A percentile compares a stretch with the other conserved stretches of the same genome.
Conservation (phyloP, 2,113 vertebrate species). For the Numida meleagris region DNA sequence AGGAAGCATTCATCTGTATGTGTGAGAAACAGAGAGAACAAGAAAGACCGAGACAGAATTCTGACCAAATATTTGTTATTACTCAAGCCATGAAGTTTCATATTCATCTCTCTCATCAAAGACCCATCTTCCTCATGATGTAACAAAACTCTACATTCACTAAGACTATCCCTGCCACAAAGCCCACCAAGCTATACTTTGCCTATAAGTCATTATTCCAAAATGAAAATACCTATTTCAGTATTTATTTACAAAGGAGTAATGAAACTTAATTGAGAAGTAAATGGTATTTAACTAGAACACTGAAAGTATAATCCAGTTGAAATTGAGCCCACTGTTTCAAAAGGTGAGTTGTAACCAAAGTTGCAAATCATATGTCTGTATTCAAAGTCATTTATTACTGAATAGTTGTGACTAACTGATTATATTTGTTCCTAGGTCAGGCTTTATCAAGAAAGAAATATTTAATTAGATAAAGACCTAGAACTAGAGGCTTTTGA, state of each 20-base stretch:
- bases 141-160: not conserved
- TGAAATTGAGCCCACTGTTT: not conserved
- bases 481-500: not conserved
- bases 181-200: not conserved
- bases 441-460: not conserved
- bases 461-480: not conserved
- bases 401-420: not conserved
- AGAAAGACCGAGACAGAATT: not conserved
- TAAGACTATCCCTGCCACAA: not conserved
- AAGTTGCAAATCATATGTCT: not conserved
- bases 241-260: not conserved
- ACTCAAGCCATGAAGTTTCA: not conserved
- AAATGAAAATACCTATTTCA: not conserved
- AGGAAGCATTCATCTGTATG: not conserved
- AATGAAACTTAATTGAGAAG: not conserved
- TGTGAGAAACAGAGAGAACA: not conserved
- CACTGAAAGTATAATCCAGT: not conserved
- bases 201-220: not conserved
- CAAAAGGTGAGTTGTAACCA: not conserved
- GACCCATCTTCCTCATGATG: not conserved
- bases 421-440: not conserved
- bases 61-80: not conserved
- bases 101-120: not conserved
- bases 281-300: not conserved
- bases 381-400: not conserved